Conservation (phyloP, 2,888 invertebrate genomes). For the Resseliella maxima region DNA sequence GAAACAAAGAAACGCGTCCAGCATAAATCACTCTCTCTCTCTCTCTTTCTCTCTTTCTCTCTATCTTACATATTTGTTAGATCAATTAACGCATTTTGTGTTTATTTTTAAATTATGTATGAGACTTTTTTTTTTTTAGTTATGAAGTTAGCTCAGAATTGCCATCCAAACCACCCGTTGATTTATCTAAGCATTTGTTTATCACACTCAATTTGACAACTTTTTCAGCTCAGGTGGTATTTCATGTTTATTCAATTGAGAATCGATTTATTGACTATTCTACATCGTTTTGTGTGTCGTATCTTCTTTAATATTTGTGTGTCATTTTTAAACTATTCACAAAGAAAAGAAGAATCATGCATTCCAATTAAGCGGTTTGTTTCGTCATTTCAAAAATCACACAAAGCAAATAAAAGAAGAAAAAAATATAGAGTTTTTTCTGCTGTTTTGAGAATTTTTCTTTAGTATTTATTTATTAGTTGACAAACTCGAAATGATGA, state of each 20-base stretch:
- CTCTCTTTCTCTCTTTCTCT: not conserved
- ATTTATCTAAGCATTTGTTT: not conserved
- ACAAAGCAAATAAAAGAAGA: not conserved
- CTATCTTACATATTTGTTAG: not conserved
- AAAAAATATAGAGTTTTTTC: not conserved
- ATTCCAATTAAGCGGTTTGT: not conserved
- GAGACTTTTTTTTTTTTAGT: too few species aligned
- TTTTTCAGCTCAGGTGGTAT: not conserved
- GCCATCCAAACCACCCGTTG: slow-evolving; percentile 25
- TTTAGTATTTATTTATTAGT: not conserved
- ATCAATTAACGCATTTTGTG: slow-evolving; percentile 44
- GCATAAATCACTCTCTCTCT: not conserved
- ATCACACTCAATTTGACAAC: not conserved
- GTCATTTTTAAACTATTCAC: not conserved
- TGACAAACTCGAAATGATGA: not conserved
- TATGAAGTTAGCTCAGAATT: too few species aligned
- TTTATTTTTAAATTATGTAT: slow-evolving; percentile 11
- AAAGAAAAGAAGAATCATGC: not conserved
- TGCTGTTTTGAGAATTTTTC: not conserved
- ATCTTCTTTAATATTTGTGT: not conserved
- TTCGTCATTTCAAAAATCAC: not conserved
- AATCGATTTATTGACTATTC: not conserved
- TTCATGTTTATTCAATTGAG: not conserved
- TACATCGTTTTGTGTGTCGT: not conserved
- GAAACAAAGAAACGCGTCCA: not conserved